Conservation (phyloP, 92 coral and sea anemone species). For the Siderastrea radians region DNA sequence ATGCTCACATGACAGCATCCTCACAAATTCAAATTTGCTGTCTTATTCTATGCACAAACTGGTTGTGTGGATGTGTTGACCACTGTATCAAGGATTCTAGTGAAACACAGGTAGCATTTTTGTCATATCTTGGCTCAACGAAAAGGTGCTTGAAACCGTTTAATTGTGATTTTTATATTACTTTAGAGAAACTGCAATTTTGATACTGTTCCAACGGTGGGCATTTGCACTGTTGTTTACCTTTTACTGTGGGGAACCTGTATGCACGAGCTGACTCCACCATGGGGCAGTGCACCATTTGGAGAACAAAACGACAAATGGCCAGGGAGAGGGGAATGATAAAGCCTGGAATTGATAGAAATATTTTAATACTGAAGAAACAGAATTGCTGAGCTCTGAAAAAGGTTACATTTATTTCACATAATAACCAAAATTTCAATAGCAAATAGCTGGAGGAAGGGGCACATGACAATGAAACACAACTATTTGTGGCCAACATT, state of each 20-base stretch:
- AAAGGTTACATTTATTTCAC: background rate
- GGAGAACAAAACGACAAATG: background rate
- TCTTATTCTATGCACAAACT: background rate
- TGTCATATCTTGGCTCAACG: background rate
- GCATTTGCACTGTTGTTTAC: background rate
- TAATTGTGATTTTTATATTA: background rate
- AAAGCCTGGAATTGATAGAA: constrained; percentile 8
- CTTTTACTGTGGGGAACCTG: background rate
- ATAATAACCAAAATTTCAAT: background rate
- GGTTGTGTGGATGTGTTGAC: constrained; percentile 3
- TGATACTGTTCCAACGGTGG: background rate
- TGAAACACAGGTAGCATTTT: background rate
- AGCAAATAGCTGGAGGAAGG: constrained; percentile 5
- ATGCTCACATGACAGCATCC: background rate
- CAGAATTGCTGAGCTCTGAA: background rate
- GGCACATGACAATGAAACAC: background rate
- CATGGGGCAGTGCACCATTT: background rate
- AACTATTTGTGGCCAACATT: constrained; percentile 4
- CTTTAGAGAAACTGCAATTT: constrained; percentile 1
- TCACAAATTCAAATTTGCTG: background rate
- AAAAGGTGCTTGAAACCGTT: background rate
- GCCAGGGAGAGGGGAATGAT: background rate
- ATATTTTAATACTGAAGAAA: background rate
- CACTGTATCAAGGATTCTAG: background rate
- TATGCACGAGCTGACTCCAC: constrained; percentile 3